phyloP scores from a whole-genome alignment of 2,888 invertebrate species.

The Drosophila multiciliata region DNA sequence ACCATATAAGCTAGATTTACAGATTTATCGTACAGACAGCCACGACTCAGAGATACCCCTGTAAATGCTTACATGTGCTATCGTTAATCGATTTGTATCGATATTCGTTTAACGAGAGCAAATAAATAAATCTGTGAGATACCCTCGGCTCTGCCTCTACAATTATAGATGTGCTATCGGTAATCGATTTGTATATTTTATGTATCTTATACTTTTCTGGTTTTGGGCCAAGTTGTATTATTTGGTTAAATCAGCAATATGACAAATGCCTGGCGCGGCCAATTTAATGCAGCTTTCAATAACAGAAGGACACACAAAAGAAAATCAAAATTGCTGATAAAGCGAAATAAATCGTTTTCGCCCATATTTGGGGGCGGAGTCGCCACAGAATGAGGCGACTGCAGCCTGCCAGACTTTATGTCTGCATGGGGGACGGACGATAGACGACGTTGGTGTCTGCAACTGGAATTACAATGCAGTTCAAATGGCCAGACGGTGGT shows the following conservation, averaged over 20 bases:
- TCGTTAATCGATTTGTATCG: neutral
- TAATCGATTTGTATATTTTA: neutral
- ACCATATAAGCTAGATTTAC: neutral
- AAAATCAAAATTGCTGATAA: conserved; percentile 73
- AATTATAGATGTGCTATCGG: neutral
- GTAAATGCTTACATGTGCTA: neutral
- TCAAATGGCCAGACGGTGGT: conserved; percentile 32
- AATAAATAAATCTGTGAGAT: neutral
- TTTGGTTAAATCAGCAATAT: conserved; percentile 71
- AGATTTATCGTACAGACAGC: neutral
- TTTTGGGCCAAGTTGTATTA: conserved; percentile 64
- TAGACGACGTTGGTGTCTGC: conserved; percentile 34
- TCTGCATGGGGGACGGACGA: neutral
- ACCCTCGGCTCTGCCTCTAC: neutral
- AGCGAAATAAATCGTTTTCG: conserved; percentile 72
- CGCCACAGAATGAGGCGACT: neutral
- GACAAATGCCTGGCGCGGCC: conserved; percentile 60
- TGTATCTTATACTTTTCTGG: neutral
- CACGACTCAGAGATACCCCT: neutral
- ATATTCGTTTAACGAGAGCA: neutral
- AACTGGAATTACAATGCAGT: conserved; percentile 65
- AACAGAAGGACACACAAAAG: conserved; percentile 44
- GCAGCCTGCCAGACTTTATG: conserved; percentile 48
- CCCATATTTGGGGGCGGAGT: conserved; percentile 27
- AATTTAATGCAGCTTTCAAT: conserved; percentile 59